These are phyloP conservation scores for Drosophila mayri DNA, from an alignment of 1,140 invertebrate species.

Conservation along the genomic window DNA sequence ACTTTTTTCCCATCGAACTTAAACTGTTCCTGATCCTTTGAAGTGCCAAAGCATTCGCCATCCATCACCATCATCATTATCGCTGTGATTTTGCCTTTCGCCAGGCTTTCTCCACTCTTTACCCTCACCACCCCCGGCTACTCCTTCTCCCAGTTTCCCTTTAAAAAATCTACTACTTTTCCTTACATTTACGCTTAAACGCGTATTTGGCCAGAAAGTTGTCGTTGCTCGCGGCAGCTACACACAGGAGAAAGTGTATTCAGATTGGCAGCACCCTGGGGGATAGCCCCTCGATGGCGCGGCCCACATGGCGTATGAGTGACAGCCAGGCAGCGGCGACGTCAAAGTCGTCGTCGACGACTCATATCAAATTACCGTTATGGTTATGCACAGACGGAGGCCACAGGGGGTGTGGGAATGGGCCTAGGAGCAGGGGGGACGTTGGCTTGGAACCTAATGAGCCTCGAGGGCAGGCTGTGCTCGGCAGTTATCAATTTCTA, in stretches of 20 bases:
- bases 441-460: slow-evolving; percentile 23
- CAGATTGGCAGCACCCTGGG: slow-evolving; percentile 39
- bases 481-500: slow-evolving; percentile 48
- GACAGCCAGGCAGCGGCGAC: slow-evolving; percentile 45
- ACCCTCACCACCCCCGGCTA: background rate
- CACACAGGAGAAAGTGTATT: slow-evolving; percentile 16
- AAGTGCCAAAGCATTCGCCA: slow-evolving; percentile 1
- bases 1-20: background rate
- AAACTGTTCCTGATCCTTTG: background rate
- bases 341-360: slow-evolving; percentile 51
- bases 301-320: slow-evolving; percentile 69
- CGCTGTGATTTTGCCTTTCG: slow-evolving; percentile 10
- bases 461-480: slow-evolving; percentile 23
- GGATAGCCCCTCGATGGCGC: slow-evolving; percentile 8
- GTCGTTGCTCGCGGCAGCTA: background rate
- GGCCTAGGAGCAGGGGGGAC: background rate
- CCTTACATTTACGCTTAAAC: slow-evolving; percentile 12
- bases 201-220: slow-evolving; percentile 10
- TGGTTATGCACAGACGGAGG: slow-evolving; percentile 37
- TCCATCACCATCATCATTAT: slow-evolving; percentile 22
- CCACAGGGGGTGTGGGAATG: background rate
- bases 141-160: background rate
- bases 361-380: slow-evolving; percentile 67
- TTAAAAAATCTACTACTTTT: background rate
- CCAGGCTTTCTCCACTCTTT: background rate